A percentile compares a stretch with the other conserved stretches of the same genome.
phyloP scores from a whole-genome alignment of 2,888 invertebrate species.

The Halictus quadricinctus region DNA sequence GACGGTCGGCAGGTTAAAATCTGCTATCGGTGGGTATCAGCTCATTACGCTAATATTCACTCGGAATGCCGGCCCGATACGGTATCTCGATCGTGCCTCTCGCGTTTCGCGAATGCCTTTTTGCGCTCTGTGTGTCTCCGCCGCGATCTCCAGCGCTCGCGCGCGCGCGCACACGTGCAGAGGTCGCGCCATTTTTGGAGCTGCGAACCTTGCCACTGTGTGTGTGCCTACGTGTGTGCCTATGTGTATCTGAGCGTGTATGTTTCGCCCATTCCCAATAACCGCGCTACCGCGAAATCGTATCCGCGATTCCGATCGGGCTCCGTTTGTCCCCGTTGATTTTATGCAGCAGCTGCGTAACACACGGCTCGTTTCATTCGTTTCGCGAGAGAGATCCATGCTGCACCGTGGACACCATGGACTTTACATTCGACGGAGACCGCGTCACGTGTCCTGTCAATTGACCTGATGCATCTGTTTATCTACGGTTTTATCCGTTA shows the following conservation, averaged over 20 bases:
- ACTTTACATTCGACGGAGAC: not conserved
- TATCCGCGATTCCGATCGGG: constrained; percentile 41
- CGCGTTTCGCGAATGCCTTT: constrained; percentile 77
- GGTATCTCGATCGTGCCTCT: constrained; percentile 80
- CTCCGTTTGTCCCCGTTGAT: constrained; percentile 31
- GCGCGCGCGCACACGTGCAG: constrained; percentile 23
- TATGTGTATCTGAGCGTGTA: not conserved
- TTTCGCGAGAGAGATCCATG: not conserved
- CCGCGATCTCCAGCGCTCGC: constrained; percentile 1
- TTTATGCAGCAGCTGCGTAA: constrained; percentile 6
- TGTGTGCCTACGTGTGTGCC: not conserved
- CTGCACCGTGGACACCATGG: not conserved
- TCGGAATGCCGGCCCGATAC: constrained; percentile 79
- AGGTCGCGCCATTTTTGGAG: constrained; percentile 59
- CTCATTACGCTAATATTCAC: constrained; percentile 82
- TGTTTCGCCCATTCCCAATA: constrained; percentile 24
- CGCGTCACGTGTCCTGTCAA: not conserved
- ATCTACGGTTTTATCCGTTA: not conserved
- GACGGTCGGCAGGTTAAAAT: constrained; percentile 76
- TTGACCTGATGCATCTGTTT: not conserved
- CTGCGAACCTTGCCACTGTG: constrained; percentile 4
- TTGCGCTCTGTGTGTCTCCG: constrained; percentile 67
- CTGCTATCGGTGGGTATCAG: constrained; percentile 79
- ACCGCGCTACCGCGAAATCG: constrained; percentile 40
- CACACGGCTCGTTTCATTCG: constrained; percentile 2